These are phyloP conservation scores for Tipula helvola DNA, from an alignment of 2,888 invertebrate species.

Conservation along the genomic window DNA sequence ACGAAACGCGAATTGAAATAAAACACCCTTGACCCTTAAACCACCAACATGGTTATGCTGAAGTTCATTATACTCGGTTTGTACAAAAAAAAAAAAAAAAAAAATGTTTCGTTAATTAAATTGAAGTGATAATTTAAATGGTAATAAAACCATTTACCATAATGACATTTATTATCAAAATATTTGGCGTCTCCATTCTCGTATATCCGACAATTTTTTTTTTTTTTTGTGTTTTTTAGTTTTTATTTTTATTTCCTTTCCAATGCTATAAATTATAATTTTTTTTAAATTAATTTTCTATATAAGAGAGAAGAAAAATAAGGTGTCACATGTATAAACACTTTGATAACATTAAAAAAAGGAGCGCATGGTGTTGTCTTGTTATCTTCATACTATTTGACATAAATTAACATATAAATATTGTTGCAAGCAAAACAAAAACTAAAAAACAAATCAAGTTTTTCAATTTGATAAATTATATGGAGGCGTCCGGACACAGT, in stretches of 20 bases:
- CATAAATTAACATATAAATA: neutral
- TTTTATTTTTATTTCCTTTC: neutral
- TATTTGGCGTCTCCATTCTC: neutral
- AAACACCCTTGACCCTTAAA: neutral
- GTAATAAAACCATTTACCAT: neutral
- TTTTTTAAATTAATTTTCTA: neutral
- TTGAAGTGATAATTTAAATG: neutral
- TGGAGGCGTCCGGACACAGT: neutral
- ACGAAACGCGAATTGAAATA: neutral
- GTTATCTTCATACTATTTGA: neutral
- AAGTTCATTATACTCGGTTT: neutral
- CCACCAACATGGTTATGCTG: neutral
- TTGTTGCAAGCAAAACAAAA: neutral
- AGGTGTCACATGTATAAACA: neutral
- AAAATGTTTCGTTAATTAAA: neutral
- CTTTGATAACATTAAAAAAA: neutral
- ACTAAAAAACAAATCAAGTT: neutral
- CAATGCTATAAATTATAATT: neutral
- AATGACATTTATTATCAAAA: neutral
- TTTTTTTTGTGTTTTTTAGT: too few species aligned
- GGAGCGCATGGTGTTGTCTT: neutral
- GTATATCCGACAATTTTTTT: neutral
- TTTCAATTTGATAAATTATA: neutral
- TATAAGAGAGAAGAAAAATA: neutral
- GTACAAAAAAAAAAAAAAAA: neutral